Evolutionary conservation across 2,888 invertebrate species (phyloP).

Genomic region (Lycia hirtaria): DNA sequence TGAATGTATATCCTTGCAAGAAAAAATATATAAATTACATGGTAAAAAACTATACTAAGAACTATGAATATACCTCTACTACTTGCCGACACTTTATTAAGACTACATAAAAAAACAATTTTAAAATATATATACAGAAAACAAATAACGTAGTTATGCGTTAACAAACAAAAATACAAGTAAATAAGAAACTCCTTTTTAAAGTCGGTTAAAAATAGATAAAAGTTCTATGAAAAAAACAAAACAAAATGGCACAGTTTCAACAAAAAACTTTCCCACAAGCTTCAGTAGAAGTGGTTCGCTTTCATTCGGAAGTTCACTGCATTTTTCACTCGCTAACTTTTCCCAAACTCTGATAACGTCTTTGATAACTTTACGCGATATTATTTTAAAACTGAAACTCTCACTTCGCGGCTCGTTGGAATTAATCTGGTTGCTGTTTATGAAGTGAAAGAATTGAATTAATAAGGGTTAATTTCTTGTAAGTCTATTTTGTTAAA

Average conservation of each 20-base stretch:
- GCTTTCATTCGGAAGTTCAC: slow-evolving; percentile 8
- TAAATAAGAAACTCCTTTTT: no score
- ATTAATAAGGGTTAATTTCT: slow-evolving; percentile 10
- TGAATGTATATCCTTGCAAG: no score
- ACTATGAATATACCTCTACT: no score
- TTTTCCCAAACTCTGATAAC: slow-evolving; percentile 13
- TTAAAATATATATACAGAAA: no score
- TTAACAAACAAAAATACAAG: no score
- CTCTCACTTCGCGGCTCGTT: slow-evolving; percentile 16
- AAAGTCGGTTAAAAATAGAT: no score
- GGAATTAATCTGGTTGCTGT: slow-evolving; percentile 12
- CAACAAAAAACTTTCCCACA: not conserved
- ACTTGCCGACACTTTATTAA: no score
- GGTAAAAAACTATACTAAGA: no score
- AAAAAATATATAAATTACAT: no score
- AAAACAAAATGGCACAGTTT: not conserved
- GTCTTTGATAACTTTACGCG: slow-evolving; percentile 15
- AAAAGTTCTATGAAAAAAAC: no score
- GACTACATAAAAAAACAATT: no score
- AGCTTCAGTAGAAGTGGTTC: not conserved
- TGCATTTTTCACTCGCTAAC: slow-evolving; percentile 18
- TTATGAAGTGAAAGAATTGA: slow-evolving; percentile 12
- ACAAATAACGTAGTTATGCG: no score
- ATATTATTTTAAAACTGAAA: slow-evolving; percentile 19
- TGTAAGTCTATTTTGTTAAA: not conserved